Percentiles rank a stretch among this genome's conserved stretches.
phyloP scores from a whole-genome alignment of 1,140 invertebrate species.

The Magallana gigas region DNA sequence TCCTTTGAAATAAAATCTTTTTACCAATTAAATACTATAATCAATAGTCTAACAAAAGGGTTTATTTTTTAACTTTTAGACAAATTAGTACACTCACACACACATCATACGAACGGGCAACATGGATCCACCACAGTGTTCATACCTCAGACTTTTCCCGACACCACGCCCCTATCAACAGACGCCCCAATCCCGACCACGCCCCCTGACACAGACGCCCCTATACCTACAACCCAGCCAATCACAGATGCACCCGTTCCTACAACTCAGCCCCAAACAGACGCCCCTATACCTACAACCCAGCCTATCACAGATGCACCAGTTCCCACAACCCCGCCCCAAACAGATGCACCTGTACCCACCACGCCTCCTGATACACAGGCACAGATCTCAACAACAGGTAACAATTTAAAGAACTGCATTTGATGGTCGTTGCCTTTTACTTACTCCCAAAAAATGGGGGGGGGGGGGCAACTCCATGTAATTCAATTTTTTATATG shows the following conservation, averaged over 20 bases:
- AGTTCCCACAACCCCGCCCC: background rate
- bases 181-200: background rate
- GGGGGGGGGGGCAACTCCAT: too few relatives aligned
- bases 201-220: background rate
- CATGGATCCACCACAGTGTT: background rate
- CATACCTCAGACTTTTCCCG: background rate
- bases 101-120: too few relatives aligned
- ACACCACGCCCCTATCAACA: background rate
- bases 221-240: background rate
- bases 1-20: background rate
- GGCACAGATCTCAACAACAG: background rate
- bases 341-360: background rate
- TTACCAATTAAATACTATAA: too few relatives aligned
- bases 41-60: background rate
- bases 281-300: background rate
- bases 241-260: background rate
- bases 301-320: background rate
- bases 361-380: background rate
- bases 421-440: too few relatives aligned
- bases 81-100: background rate
- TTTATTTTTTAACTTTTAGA: background rate
- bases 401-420: too few relatives aligned
- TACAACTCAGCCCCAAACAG: too few relatives aligned
- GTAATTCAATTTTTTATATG: too few relatives aligned
- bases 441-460: too few relatives aligned